Evolutionary conservation across 2,888 invertebrate species (phyloP).

Genomic region (Hymenopus coronatus): DNA sequence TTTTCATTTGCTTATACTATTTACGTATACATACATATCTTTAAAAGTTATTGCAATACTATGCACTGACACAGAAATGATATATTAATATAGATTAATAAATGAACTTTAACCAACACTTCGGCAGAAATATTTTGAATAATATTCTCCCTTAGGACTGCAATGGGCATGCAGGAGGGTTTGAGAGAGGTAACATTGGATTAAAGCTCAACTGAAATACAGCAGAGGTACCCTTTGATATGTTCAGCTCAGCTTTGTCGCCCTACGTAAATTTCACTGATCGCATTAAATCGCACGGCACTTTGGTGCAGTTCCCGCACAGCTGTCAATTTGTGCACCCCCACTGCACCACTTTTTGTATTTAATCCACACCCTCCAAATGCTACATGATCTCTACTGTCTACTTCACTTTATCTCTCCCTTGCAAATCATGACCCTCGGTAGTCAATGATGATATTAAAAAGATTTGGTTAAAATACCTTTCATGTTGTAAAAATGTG

Average conservation of each 20-base stretch:
- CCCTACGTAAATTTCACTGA: neutral
- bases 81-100: no score
- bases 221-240: neutral
- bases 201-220: neutral
- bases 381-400: neutral
- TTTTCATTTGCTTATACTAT: no score
- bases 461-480: no score
- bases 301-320: neutral
- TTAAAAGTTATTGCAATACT: neutral
- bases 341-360: neutral
- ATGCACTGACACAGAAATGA: neutral
- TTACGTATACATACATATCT: no score
- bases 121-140: neutral
- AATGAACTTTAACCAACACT: neutral
- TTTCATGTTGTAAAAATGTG: no score
- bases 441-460: no score
- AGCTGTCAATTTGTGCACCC: neutral
- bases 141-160: neutral
- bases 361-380: neutral
- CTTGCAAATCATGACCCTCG: neutral
- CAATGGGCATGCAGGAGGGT: neutral
- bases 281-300: neutral
- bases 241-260: neutral
- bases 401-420: neutral
- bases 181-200: neutral